Conservation (phyloP, 2,888 invertebrate genomes). For the Penaeus monodon region DNA sequence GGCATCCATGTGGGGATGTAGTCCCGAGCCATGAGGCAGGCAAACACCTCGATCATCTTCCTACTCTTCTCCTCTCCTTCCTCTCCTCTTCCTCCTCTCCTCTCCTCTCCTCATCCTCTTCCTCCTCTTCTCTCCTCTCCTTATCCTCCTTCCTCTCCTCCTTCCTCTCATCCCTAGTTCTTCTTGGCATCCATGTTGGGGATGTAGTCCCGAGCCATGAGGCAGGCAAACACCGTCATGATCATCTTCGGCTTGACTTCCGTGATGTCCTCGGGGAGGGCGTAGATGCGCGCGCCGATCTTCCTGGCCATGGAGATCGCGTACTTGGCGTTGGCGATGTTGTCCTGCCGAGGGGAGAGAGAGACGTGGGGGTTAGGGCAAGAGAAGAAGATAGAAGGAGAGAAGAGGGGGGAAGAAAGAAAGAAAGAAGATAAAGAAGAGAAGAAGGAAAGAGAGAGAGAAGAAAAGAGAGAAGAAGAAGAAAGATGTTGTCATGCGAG, state of each 20-base stretch:
- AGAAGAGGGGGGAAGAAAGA: not conserved
- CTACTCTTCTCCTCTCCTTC: too few relatives aligned
- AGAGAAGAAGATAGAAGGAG: not conserved
- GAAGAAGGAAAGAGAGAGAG: not conserved
- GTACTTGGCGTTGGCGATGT: slow-evolving; percentile 97
- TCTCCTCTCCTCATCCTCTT: too few relatives aligned
- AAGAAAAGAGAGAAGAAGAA: not conserved
- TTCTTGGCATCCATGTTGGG: slow-evolving; percentile 81
- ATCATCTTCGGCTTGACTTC: slow-evolving; percentile 99
- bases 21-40: too few relatives aligned
- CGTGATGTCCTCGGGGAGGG: slow-evolving; percentile 97
- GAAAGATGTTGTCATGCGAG: too few relatives aligned
- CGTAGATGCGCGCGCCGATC: slow-evolving; percentile 97
- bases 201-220: slow-evolving; percentile 97
- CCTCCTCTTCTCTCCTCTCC: too few relatives aligned
- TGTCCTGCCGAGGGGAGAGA: slow-evolving; percentile 78
- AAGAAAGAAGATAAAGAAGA: not conserved
- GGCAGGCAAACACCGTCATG: slow-evolving; percentile 99
- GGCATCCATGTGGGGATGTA: slow-evolving; percentile 85
- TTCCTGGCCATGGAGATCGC: slow-evolving; percentile 98
- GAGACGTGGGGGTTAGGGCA: not conserved
- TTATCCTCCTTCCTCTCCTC: not conserved
- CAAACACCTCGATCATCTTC: slow-evolving; percentile 92
- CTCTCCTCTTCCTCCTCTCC: too few relatives aligned
- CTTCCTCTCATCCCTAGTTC: too few relatives aligned